These are phyloP conservation scores for Pantherophis vulpinus DNA, from an alignment of 2,797 vertebrate species.

Conservation along the genomic window DNA sequence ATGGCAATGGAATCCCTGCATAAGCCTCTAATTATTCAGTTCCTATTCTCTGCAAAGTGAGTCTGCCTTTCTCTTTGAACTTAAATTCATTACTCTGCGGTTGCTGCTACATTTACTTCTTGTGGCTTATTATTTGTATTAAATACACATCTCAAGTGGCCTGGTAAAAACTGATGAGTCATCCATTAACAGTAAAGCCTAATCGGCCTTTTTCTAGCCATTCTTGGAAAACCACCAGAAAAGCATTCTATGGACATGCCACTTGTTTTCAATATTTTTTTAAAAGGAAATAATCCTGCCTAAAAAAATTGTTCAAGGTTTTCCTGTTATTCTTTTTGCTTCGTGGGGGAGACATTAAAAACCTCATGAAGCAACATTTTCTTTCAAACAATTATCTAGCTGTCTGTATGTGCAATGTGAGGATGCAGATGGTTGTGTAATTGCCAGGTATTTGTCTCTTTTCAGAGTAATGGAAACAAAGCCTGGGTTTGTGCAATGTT, in stretches of 20 bases:
- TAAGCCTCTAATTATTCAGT: not conserved
- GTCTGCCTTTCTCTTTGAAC: not conserved
- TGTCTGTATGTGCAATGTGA: not conserved
- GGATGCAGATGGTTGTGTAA: not conserved
- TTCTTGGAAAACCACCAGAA: not conserved
- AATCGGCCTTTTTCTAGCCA: not conserved
- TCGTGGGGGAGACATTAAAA: not conserved
- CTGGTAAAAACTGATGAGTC: not conserved
- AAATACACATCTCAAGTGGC: not conserved
- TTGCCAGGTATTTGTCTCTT: not conserved
- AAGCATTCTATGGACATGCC: not conserved
- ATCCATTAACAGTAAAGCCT: not conserved
- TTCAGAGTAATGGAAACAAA: not conserved
- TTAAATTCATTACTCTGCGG: not conserved
- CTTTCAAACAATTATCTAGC: not conserved
- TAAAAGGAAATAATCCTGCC: conserved; percentile 2
- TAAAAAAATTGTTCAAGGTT: conserved; percentile 18
- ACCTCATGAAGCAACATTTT: not conserved
- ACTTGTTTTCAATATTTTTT: not conserved
- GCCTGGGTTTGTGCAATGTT: not conserved
- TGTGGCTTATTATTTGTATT: not conserved
- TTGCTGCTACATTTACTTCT: not conserved
- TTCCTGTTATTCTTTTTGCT: conserved; percentile 24
- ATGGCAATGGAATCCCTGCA: not conserved
- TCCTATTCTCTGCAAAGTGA: not conserved